Evolutionary conservation across 1,140 invertebrate genomes (phyloP).

Genomic region (Drosophila mayri): DNA sequence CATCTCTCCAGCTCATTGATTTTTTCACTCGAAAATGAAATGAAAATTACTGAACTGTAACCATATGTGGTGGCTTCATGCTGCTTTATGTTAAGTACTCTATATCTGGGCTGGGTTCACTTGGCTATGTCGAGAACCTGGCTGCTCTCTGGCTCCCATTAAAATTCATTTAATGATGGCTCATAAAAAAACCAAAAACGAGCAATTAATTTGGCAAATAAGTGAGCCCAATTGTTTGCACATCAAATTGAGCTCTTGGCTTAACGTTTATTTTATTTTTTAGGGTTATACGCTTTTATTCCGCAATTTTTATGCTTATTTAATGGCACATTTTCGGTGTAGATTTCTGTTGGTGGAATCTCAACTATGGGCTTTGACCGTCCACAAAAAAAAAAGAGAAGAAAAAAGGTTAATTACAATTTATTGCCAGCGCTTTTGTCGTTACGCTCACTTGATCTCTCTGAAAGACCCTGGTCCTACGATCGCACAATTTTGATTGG

Average conservation of each 20-base stretch:
- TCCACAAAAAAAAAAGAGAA: constrained; percentile 51
- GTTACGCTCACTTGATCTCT: constrained; percentile 65
- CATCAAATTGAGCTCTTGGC: constrained; percentile 40
- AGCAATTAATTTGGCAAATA: constrained; percentile 64
- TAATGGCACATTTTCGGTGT: constrained; percentile 21
- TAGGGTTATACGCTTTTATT: constrained; percentile 6
- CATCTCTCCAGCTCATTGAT: constrained; percentile 62
- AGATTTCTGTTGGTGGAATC: constrained; percentile 12
- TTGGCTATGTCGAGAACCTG: constrained; percentile 23
- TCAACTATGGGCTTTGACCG: constrained; percentile 27
- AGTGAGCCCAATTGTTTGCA: constrained; percentile 41
- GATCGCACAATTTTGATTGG: constrained; percentile 77
- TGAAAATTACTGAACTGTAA: constrained; percentile 80
- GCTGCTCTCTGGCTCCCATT: constrained; percentile 22
- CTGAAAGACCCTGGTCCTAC: constrained; percentile 53
- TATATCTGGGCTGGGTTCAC: constrained; percentile 27
- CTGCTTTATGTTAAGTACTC: constrained; percentile 60
- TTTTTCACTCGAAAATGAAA: constrained; percentile 71
- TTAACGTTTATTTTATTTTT: constrained; percentile 26
- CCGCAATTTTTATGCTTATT: constrained; percentile 26
- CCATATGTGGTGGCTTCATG: constrained; percentile 75
- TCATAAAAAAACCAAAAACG: constrained; percentile 50
- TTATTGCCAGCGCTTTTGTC: constrained; percentile 65
- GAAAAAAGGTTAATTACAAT: constrained; percentile 78
- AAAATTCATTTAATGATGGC: constrained; percentile 61